Base-by-base conservation (phyloP, 2,113 vertebrate species). In the Limnothrissa miodon region DNA sequence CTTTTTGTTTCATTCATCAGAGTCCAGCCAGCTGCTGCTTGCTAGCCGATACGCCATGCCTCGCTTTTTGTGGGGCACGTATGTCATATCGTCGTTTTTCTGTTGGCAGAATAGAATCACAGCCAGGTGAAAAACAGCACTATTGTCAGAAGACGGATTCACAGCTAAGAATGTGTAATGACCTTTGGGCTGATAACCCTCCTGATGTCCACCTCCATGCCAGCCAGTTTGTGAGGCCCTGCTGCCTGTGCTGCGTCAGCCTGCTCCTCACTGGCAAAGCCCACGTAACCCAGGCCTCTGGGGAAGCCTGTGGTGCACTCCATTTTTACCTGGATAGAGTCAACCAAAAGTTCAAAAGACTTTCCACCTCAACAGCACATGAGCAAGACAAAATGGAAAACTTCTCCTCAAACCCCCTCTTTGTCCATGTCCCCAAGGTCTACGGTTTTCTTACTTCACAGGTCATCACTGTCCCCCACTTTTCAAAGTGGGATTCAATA, bases 111-210 rank as follows among this genome's bases (percentile, higher is more conserved):
- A 29, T 17, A 74, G 66, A 29, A 39, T 10, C 29, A 74, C 4
- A 13, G 17, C 10, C 36, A 6, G 36, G 29, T 36, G 66, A 74
- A 15, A 74, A 29, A 74, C 2, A 62, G 23, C 51, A 56, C 0
- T 23, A 56, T 11, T 33, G 33, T 36, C 25, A 36, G 66, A 36
- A 36, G 66, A 74, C 33, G 0, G 33, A 33, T 10, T n/a, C 33
- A 74, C n/a, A 74, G 29, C 33, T 36, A 13, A 36, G 2, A 36
- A 6, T 74, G 33, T 36, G 10, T 13, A 74, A 13, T 39, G 33
- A 91, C 92, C 87, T 92, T 93, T 45, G 84, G 87, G 82, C 87
- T 88, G 1, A 92, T 83, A 15, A 93, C 80, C 62, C 87, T 83
- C 46, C 2, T 90, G 11, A 89, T 29, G 21, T 25, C 39, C 56